Base-by-base conservation (phyloP, 2,113 vertebrate genomes). In the Brachionichthys hirsutus region DNA sequence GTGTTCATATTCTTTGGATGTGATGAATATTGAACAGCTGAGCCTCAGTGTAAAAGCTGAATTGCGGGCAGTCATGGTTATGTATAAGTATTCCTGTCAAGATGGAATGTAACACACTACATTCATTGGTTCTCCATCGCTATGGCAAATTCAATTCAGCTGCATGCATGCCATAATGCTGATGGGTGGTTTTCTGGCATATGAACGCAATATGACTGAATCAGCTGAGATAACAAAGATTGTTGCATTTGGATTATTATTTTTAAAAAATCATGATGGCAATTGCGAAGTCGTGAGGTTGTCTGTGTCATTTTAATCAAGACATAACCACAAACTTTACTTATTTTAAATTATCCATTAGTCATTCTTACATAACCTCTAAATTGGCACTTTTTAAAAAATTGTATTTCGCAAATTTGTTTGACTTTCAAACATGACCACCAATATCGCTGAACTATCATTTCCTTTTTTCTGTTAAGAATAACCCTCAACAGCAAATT, bases 1-100 rank as follows among this genome's bases (percentile, higher is more conserved):
- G 84, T 85, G 79, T 88, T 90, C 80, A 85, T 89, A 88, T 89
- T 89, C 82, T 89, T 87, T 74, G 79, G 88, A 74, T 81, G 85
- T 72, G 66, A 80, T 90, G 87, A 87, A 91, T 91, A 85, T 88
- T 86, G 77, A 92, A 72, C 87, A 89, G 84, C 53, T 71, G 53
- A 48, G 69, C 41, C 54, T 76, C 50, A 63, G 78, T 73, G 67
- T 80, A 78, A 82, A 83, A 67, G 64, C 73, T 66, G 81, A 70
- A 76, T 70, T 71, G 64, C 46, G 65, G 69, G 52, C 58, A 72
- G 48, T 80, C 76, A 73, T 85, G 79, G 68, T 81, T 88, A 85
- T 87, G 78, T 81, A 82, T 82, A 72, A 82, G 80, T 47, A 54
- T 47, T 58, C 47, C 44, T 59, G 52, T 73, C 64, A 65, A 62